These are phyloP conservation scores for Ephydatia muelleri DNA, from an alignment of 37 sponge, comb jelly and placozoan species.

Conservation along the genomic window DNA sequence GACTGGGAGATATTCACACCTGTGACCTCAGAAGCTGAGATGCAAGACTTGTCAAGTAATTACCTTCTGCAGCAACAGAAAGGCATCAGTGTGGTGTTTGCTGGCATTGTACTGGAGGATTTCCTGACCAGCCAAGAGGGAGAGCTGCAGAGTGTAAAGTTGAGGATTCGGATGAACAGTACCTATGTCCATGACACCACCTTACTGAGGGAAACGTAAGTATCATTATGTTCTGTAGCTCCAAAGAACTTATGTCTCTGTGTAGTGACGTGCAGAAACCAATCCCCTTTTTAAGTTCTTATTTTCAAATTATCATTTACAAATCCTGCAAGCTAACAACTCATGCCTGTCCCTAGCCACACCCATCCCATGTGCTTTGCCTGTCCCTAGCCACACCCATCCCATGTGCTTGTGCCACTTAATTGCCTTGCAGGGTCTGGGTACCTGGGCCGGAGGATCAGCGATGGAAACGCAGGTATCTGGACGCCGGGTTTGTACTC, in stretches of 20 bases:
- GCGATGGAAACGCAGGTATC: constrained; percentile 48
- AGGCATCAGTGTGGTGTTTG: constrained; percentile 41
- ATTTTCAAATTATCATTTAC: too few species aligned
- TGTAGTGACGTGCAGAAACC: too few species aligned
- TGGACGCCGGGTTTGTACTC: constrained; percentile 65
- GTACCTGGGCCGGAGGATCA: constrained; percentile 71
- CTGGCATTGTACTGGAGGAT: constrained; percentile 49
- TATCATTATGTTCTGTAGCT: too few species aligned
- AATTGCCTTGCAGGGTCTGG: constrained; percentile 64
- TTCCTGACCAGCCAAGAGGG: not conserved
- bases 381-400: not conserved
- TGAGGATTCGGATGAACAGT: constrained; percentile 63
- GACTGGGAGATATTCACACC: constrained; percentile 78
- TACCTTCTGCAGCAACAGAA: constrained; percentile 27
- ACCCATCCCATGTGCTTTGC: not conserved
- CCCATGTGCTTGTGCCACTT: not conserved
- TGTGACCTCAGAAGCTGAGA: constrained; percentile 15
- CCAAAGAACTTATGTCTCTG: too few species aligned
- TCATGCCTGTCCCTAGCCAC: not conserved
- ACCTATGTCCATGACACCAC: constrained; percentile 66
- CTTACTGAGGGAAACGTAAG: constrained; percentile 44
- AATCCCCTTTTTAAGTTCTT: too few species aligned
- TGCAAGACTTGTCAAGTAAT: constrained; percentile 25
- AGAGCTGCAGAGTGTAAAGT: constrained; percentile 18
- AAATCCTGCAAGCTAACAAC: too few species aligned